Percentiles rank a stretch among this genome's conserved stretches.
These are phyloP conservation scores for Gonocerus acuteangulatus DNA, from an alignment of 2,888 invertebrate species.

Conservation along the genomic window DNA sequence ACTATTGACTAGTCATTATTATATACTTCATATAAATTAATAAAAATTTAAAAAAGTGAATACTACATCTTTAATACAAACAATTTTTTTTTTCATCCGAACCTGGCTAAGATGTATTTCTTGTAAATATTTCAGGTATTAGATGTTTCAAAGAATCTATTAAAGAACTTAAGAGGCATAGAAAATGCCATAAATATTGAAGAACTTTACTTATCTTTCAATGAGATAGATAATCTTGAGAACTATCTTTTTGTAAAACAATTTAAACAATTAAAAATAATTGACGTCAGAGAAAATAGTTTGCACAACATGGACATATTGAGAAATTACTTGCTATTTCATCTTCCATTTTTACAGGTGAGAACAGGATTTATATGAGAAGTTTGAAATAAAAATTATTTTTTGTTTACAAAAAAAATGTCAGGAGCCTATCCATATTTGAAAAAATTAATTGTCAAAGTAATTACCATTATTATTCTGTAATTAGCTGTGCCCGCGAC, in stretches of 20 bases:
- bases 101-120: background rate
- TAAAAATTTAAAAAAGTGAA: no score
- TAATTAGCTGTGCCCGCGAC: no score
- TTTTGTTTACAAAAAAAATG: no score
- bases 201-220: conserved; percentile 30
- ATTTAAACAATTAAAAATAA: conserved; percentile 27
- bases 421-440: no score
- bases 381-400: no score
- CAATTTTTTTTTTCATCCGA: no score
- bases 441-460: no score
- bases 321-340: conserved; percentile 29
- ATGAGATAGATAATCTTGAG: conserved; percentile 27
- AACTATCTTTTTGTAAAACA: conserved; percentile 25
- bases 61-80: no score
- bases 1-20: no score
- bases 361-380: no score
- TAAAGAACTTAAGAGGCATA: conserved; percentile 22
- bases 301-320: conserved; percentile 26
- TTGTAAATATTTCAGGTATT: conserved; percentile 16
- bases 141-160: conserved; percentile 31
- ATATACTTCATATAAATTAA: no score
- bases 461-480: no score
- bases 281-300: conserved; percentile 29
- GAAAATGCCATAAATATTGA: conserved; percentile 17
- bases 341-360: conserved; percentile 18